phyloP scores from a whole-genome alignment of 2,888 invertebrate species.

The Lamellibrachia columna region DNA sequence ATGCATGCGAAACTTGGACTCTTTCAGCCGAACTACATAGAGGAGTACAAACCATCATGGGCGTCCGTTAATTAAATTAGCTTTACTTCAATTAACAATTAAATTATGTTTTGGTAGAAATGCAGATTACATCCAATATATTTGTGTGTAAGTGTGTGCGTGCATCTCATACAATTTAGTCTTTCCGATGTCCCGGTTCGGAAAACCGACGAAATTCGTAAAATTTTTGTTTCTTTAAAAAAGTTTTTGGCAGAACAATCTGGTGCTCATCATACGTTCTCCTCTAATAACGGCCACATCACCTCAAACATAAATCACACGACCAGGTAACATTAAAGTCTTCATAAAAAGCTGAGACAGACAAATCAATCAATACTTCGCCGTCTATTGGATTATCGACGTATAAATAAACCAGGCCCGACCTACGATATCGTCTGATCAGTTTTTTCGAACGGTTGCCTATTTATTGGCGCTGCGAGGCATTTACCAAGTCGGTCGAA shows the following conservation, averaged over 20 bases:
- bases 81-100: no score
- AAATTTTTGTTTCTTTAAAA: no score
- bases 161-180: no score
- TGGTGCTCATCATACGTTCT: neutral
- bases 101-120: no score
- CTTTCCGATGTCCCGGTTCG: no score
- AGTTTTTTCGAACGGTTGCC: neutral
- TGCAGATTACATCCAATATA: no score
- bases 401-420: neutral
- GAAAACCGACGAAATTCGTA: no score
- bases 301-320: neutral
- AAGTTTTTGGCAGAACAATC: neutral
- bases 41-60: no score
- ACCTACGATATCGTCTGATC: neutral
- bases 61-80: no score
- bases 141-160: no score
- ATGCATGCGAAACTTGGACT: no score
- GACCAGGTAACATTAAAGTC: neutral
- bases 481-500: neutral
- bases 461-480: neutral
- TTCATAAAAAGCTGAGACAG: neutral
- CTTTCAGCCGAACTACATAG: no score
- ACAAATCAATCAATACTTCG: neutral
- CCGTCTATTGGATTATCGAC: neutral
- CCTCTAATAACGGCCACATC: neutral